Evolutionary conservation across 2,888 invertebrate species (phyloP), one percentile per base, ranked within the genome.

Genomic region (Lasioglossum calceatum): DNA sequence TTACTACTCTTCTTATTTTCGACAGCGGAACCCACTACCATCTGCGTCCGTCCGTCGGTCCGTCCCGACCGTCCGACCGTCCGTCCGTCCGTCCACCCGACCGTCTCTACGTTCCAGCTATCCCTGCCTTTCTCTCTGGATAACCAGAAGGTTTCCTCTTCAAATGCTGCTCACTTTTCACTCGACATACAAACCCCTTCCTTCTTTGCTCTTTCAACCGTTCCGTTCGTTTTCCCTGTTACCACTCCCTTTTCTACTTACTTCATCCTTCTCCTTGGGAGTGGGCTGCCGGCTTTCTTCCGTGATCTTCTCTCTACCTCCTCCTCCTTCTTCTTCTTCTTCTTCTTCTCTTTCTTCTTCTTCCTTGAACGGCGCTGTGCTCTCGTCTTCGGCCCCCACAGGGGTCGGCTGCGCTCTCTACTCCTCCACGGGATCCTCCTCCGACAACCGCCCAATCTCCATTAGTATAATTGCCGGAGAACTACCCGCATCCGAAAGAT

Each of bases 391-490:
- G 82, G 78, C 73, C 64, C 72, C 76, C n/a, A 71, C 79, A 54
- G 73, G 74, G 58, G 54, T 77, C 82, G 82, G 77, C 78, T 76
- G 54, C 36, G 74, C 82, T 75, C 82, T 75, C 84, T 67, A 1
- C 61, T 64, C 32, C 79, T 78, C 79, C 74, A 14, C 73, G 16
- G 81, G 72, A 84, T 86, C 85, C 85, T 67, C 82, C 83, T 77
- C 81, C 64, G 73, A 86, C 85, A 86, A 85, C 87, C 91, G 89
- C 89, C 92, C 92, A 91, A 92, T 94, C 92, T 94, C 94, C 95
- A 95, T 95, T 95, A 95, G 95, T 94, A 94, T 95, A 95, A 95
- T 95, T 95, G 94, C 94, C 92, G 90, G 92, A 89, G 93, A 92
- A 94, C 93, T 93, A 93, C 93, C 93, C 93, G 93, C 92, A 94